Evolutionary conservation across 2,797 vertebrate genomes (phyloP).

Genomic region (Kryptopterus vitreolus): DNA sequence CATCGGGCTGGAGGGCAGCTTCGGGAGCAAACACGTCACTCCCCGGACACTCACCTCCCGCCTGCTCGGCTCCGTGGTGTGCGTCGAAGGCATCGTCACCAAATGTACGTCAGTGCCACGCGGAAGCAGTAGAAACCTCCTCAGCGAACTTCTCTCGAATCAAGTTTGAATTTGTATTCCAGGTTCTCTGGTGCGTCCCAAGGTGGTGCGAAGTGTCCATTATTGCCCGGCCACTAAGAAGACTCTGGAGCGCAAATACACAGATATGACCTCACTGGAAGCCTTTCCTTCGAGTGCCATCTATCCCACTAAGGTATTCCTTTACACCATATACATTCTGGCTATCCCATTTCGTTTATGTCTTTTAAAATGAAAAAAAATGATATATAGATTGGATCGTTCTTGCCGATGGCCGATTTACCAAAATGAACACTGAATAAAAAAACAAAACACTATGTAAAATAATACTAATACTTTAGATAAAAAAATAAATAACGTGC

Average conservation of each 20-base stretch:
- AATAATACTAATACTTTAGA: too few species aligned
- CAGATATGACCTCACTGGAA: conserved; percentile 91
- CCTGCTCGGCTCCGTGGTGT: conserved; percentile 90
- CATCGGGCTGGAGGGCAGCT: conserved; percentile 92
- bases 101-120: conserved; percentile 80
- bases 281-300: conserved; percentile 89
- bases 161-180: neutral
- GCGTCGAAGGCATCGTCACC: conserved; percentile 95
- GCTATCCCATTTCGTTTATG: neutral
- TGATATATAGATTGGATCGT: too few species aligned
- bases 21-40: conserved; percentile 90
- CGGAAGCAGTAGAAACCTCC: neutral
- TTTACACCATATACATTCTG: neutral
- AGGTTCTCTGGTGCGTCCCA: conserved; percentile 96
- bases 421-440: too few species aligned
- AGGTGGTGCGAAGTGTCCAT: conserved; percentile 94
- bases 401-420: too few species aligned
- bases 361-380: too few species aligned
- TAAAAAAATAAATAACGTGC: too few species aligned
- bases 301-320: conserved; percentile 92
- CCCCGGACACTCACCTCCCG: conserved; percentile 89
- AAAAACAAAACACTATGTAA: too few species aligned
- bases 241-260: conserved; percentile 92
- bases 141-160: neutral
- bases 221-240: conserved; percentile 97